Base-by-base conservation (phyloP, 2,797 vertebrate genomes). In the Dipus sagitta region DNA sequence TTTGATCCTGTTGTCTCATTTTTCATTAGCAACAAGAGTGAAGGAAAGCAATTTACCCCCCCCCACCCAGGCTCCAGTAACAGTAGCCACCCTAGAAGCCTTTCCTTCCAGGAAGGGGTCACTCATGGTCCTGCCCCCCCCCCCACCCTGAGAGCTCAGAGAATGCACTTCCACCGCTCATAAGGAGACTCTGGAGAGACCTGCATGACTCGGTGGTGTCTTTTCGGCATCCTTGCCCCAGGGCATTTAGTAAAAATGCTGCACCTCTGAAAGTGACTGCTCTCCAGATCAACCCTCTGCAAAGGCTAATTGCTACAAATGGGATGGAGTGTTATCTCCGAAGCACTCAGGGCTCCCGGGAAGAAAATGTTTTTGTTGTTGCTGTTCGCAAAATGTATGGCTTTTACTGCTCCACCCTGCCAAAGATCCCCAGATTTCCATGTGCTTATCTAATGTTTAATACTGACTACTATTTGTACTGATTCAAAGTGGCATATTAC, bases 221-320 rank as follows among this genome's bases (percentile, higher is more conserved):
- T 90, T 94, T 94, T 67, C 87, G 72, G 72, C 81, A 78, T 74
- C 28, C 21, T 80, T 80, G 87, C 65, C 17, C 30, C 17, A 3
- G 1, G 30, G 72, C n/a, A 52, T 58, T 92, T 86, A 93, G 86
- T 87, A 80, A 83, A 96, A 85, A 82, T 26, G 7, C 30, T 72
- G 8, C 30, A 68, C 78, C 54, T 93, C 75, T 82, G 54, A 42
- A 83, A 85, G 86, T 78, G 87, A 84, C 58, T 82, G 54, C 89
- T 91, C 87, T 91, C 30, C 52, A 76, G 28, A n/a, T 93, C 65
- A 86, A 23, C 75, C 78, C 21, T 72, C 68, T 70, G 64, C 6
- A 54, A 93, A 81, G 38, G 30, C 21, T 78, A 67, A 62, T 77
- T 42, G 62, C 26, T 88, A 71, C 10, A 58, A 86, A 74, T 72